Conservation (phyloP, 2,113 vertebrate genomes). For the Urocitellus parryii region DNA sequence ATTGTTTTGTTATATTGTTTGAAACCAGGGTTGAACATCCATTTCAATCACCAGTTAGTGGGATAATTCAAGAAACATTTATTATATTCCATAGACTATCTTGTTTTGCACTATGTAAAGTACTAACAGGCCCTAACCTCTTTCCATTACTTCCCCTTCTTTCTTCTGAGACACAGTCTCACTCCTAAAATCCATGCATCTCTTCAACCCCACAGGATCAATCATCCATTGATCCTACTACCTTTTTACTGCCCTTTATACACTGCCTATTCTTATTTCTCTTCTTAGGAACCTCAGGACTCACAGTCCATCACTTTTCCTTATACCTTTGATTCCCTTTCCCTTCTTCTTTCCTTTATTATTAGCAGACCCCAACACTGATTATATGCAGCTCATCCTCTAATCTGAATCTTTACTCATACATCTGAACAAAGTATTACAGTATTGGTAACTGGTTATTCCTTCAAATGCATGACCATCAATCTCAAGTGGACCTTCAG, state of each 20-base stretch:
- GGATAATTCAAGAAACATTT: neutral
- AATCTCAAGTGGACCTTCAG: neutral
- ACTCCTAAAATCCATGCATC: neutral
- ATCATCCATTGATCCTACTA: neutral
- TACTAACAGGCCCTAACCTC: neutral
- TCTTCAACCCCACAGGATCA: neutral
- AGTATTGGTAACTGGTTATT: neutral
- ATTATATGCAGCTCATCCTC: neutral
- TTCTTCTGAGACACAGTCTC: neutral
- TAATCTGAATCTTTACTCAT: neutral
- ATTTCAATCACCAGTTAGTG: neutral
- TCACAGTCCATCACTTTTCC: neutral
- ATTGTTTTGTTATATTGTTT: slow-evolving; percentile 9
- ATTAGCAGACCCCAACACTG: neutral
- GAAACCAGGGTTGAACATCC: neutral
- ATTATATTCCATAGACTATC: neutral
- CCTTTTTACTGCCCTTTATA: neutral
- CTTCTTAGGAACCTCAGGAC: neutral
- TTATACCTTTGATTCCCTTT: neutral
- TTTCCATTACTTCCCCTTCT: neutral
- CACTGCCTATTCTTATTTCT: neutral
- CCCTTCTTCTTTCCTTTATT: neutral
- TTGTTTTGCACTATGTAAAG: neutral
- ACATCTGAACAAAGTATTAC: neutral
- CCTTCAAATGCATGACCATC: neutral